A percentile compares a stretch with the other conserved stretches of the same genome.
Evolutionary conservation across 2,113 vertebrate genomes (phyloP).

Genomic region (Zosterops japonicus): DNA sequence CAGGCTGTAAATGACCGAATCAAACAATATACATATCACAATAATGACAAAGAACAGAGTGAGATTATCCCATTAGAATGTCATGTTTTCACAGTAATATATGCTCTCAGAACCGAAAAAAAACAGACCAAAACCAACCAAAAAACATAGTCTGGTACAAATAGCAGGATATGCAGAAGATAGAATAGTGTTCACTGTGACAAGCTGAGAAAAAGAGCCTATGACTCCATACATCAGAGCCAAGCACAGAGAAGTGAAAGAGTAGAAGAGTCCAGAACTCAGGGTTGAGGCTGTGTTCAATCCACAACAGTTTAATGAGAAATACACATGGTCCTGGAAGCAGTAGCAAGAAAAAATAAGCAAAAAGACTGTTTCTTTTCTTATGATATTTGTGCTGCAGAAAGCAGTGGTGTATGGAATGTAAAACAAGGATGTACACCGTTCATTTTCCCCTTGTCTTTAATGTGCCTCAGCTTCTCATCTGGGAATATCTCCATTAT

Average conservation of each 20-base stretch:
- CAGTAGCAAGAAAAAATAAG: background rate
- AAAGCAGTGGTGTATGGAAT: background rate
- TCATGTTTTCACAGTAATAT: background rate
- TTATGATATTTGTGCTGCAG: background rate
- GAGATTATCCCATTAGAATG: background rate
- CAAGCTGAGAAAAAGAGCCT: background rate
- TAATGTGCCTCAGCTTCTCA: background rate
- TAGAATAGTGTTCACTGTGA: background rate
- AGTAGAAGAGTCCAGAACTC: background rate
- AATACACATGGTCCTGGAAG: background rate
- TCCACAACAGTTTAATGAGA: background rate
- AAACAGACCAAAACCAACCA: rapidly evolving
- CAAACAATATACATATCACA: background rate
- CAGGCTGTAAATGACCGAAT: background rate
- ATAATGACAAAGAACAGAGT: background rate
- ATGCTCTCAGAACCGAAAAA: background rate
- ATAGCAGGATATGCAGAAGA: background rate
- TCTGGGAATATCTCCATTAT: slow-evolving; percentile 14
- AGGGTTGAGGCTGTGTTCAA: background rate
- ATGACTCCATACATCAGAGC: background rate
- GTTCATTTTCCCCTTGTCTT: background rate
- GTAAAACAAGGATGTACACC: background rate
- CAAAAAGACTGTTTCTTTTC: background rate
- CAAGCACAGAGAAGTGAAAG: background rate
- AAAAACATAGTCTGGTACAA: background rate